Evolutionary conservation across 2,113 vertebrate species (phyloP).

Genomic region (Coreoperca whiteheadi): DNA sequence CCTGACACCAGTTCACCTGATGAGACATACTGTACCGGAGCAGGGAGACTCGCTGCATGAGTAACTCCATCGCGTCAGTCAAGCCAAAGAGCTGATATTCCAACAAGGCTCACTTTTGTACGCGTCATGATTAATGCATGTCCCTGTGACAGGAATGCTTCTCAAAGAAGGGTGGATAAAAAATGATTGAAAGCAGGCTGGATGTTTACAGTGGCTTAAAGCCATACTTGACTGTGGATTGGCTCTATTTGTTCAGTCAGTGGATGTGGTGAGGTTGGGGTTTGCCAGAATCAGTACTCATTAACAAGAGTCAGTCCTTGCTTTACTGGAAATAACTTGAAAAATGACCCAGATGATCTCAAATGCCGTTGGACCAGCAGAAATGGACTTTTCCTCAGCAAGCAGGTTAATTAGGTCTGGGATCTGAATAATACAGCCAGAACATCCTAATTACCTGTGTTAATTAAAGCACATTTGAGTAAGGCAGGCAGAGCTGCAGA

Average conservation of each 20-base stretch:
- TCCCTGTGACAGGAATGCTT: not conserved
- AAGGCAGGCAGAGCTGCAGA: not conserved
- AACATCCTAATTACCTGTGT: constrained; percentile 59
- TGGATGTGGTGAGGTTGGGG: not conserved
- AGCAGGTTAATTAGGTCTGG: constrained; percentile 63
- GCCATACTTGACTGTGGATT: not conserved
- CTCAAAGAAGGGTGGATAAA: not conserved
- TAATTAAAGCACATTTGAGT: constrained; percentile 58
- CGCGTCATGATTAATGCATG: not conserved
- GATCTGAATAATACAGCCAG: constrained; percentile 48
- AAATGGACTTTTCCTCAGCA: constrained; percentile 15
- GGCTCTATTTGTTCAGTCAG: not conserved
- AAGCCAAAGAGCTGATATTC: not conserved
- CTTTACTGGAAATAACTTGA: not conserved
- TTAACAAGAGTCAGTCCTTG: not conserved
- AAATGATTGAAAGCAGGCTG: not conserved
- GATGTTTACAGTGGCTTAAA: not conserved
- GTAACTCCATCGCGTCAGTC: constrained; percentile 18
- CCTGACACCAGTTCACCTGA: constrained; percentile 36
- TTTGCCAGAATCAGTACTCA: not conserved
- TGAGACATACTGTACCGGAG: not conserved
- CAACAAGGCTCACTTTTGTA: not conserved
- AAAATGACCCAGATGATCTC: constrained; percentile 47
- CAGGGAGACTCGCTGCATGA: not conserved
- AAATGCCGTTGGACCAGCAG: constrained; percentile 6